Evolutionary conservation across 2,113 vertebrate genomes (phyloP).

Genomic region (Phasianus colchicus): DNA sequence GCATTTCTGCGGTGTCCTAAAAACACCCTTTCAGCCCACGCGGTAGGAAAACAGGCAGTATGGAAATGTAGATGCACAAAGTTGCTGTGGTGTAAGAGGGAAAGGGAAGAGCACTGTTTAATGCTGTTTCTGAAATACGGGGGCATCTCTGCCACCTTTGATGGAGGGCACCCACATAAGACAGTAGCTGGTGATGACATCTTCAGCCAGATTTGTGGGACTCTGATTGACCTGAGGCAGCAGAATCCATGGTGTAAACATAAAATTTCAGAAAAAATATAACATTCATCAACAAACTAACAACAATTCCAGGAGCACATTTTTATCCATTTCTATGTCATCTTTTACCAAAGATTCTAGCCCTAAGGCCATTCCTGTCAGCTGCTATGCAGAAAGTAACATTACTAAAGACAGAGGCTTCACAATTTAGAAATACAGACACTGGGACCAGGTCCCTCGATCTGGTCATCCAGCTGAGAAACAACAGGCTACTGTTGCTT

Average conservation of each 20-base stretch:
- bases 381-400: neutral
- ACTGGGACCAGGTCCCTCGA: neutral
- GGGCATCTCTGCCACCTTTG: neutral
- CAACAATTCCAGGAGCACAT: neutral
- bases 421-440: neutral
- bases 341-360: neutral
- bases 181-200: neutral
- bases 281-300: neutral
- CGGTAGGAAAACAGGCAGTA: neutral
- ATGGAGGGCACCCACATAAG: neutral
- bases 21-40: neutral
- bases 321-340: neutral
- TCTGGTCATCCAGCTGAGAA: neutral
- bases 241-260: neutral
- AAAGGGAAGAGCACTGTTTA: neutral
- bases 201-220: neutral
- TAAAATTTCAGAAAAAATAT: neutral
- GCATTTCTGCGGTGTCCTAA: neutral
- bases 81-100: neutral
- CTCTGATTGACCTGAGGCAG: neutral
- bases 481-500: slow-evolving; percentile 50
- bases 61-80: neutral
- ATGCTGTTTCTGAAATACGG: neutral
- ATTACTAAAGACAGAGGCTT: neutral
- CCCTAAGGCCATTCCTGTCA: neutral